Conservation (phyloP, 2,113 vertebrate species). For the Macheiramphus alcinus region DNA sequence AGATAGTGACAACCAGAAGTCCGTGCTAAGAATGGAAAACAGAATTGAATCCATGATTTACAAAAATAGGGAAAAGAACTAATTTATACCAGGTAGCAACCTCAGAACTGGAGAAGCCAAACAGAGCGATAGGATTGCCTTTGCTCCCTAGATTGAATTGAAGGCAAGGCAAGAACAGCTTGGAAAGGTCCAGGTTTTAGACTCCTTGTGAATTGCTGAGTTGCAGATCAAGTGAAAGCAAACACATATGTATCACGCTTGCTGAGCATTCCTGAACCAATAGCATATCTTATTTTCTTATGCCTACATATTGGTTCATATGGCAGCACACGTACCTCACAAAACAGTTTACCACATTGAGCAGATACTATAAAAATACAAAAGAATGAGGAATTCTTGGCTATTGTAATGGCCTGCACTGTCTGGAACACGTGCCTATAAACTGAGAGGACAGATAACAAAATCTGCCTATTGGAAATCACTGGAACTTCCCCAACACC, state of each 20-base stretch:
- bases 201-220: background rate
- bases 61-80: background rate
- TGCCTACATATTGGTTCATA: background rate
- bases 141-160: background rate
- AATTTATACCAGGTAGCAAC: background rate
- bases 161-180: background rate
- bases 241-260: accelerated
- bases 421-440: background rate
- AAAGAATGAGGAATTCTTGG: background rate
- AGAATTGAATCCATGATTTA: background rate
- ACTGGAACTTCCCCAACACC: background rate
- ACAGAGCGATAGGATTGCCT: background rate
- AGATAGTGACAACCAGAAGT: background rate
- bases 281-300: background rate
- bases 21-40: background rate
- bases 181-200: background rate
- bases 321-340: background rate
- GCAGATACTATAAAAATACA: background rate
- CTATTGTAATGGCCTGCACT: background rate
- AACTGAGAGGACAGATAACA: background rate
- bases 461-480: background rate
- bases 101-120: background rate
- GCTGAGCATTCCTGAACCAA: background rate
- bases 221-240: background rate
- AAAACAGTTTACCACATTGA: background rate